Percentiles rank a stretch among this genome's conserved stretches.
Evolutionary conservation across 2,113 vertebrate species (phyloP).

Genomic region (Piprites chloris): DNA sequence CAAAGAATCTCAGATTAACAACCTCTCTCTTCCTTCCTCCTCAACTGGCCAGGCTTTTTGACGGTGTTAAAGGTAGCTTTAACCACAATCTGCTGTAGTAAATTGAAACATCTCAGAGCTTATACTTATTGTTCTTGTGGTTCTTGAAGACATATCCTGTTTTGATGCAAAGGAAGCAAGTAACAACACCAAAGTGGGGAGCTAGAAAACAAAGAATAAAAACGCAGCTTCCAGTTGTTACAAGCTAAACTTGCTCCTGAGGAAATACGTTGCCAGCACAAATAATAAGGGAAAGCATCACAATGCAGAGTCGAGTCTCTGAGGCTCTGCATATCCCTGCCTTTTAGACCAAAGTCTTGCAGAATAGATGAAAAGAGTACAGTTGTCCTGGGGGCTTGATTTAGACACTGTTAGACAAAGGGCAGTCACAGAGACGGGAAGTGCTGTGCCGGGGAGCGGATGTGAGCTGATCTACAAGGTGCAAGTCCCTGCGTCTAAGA

Average conservation of each 20-base stretch:
- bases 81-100: neutral
- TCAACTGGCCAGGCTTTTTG: neutral
- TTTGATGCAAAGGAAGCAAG: neutral
- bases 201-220: neutral
- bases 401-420: neutral
- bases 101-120: neutral
- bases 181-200: neutral
- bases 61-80: neutral
- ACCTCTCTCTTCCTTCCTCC: neutral
- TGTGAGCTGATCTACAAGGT: accelerated
- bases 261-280: accelerated
- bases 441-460: accelerated
- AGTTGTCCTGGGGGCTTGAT: neutral
- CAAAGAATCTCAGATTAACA: neutral
- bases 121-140: neutral
- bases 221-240: accelerated
- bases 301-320: neutral
- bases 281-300: neutral
- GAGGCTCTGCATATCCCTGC: neutral
- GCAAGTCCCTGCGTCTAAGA: neutral
- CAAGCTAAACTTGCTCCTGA: neutral
- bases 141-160: neutral
- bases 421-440: neutral
- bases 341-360: neutral
- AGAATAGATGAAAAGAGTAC: accelerated